Percentiles rank a stretch among this genome's conserved stretches.
Conservation (phyloP, 2,888 invertebrate species). For the Agonopterix subpropinquella region DNA sequence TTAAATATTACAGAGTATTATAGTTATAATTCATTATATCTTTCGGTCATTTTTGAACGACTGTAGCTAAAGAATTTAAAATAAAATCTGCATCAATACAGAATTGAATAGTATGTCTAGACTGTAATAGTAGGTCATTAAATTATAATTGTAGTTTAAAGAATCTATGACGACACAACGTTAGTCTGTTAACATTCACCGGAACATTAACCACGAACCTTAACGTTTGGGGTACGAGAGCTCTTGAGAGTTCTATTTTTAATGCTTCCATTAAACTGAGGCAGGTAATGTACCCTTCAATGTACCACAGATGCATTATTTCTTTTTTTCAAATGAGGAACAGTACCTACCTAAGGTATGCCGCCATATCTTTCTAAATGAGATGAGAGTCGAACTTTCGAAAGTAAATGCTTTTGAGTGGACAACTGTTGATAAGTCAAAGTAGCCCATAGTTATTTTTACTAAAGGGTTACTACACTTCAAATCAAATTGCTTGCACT, state of each 20-base stretch:
- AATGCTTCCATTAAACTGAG: conserved; percentile 10
- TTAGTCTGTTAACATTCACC: conserved; percentile 23
- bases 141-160: background rate
- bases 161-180: conserved; percentile 5
- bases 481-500: too few relatives aligned
- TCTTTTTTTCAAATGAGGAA: too few relatives aligned
- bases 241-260: conserved; percentile 19
- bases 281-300: conserved; percentile 21
- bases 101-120: too few relatives aligned
- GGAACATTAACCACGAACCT: conserved; percentile 22
- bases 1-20: background rate
- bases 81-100: too few relatives aligned
- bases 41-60: background rate
- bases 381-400: too few relatives aligned
- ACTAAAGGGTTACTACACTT: too few relatives aligned
- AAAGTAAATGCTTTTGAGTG: too few relatives aligned
- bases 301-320: background rate
- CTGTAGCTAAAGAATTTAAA: background rate
- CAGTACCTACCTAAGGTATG: too few relatives aligned
- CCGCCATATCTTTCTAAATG: too few relatives aligned
- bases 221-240: conserved; percentile 17
- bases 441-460: too few relatives aligned
- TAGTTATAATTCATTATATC: background rate
- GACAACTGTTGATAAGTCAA: too few relatives aligned
- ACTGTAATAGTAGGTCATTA: too few relatives aligned